Conservation (phyloP, 92 coral and sea anemone genomes). For the Micromussa lordhowensis region DNA sequence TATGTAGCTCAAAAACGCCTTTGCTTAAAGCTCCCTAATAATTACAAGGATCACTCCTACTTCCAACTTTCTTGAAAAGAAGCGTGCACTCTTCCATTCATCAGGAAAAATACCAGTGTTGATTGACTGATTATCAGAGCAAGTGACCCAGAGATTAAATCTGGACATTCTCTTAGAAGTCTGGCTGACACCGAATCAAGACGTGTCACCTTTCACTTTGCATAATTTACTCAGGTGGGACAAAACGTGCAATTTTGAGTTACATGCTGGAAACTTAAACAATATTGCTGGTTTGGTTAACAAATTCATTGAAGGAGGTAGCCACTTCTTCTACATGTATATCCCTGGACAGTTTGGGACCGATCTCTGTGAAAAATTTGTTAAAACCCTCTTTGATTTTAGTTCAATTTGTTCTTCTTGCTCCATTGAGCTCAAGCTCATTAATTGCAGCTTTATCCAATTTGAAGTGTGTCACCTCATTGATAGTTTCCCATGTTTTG, state of each 20-base stretch:
- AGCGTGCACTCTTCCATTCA: conserved; percentile 57
- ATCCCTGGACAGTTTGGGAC: too few species aligned
- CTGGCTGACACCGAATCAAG: conserved; percentile 64
- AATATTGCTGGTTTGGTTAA: neutral
- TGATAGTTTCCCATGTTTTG: conserved; percentile 38
- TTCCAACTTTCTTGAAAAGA: conserved; percentile 49
- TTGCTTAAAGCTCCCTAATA: too few species aligned
- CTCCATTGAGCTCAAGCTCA: conserved; percentile 41
- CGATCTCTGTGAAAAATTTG: conserved; percentile 26
- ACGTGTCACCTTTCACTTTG: conserved; percentile 67
- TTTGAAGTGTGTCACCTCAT: conserved; percentile 41
- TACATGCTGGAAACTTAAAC: conserved; percentile 15
- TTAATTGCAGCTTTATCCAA: conserved; percentile 5
- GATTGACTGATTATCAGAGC: too few species aligned
- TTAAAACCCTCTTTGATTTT: conserved; percentile 49
- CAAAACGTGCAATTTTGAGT: conserved; percentile 38
- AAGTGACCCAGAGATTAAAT: conserved; percentile 50
- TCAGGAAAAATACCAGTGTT: conserved; percentile 56
- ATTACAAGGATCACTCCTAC: conserved; percentile 47
- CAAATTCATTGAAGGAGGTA: conserved; percentile 18
- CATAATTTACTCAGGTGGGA: conserved; percentile 57
- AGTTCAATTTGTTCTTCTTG: neutral
- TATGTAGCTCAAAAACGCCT: too few species aligned
- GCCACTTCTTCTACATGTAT: conserved; percentile 23
- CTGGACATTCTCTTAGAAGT: conserved; percentile 65